A percentile compares a stretch with the other conserved stretches of the same genome.
Evolutionary conservation across 1,140 invertebrate genomes (phyloP).

Genomic region (Andricus grossulariae): DNA sequence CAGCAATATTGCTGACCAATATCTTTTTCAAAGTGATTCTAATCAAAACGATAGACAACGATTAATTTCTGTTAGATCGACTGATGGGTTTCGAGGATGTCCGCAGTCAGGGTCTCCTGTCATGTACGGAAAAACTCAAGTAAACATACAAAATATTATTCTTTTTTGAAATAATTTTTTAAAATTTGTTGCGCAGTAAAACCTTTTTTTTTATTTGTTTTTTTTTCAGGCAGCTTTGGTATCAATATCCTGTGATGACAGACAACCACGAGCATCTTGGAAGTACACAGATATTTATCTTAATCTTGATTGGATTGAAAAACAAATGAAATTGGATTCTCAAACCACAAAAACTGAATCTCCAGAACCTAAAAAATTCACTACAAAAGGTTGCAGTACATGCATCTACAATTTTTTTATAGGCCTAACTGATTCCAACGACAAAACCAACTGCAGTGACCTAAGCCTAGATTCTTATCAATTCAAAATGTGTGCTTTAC

Average conservation of each 20-base stretch:
- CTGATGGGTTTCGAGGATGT: slow-evolving; percentile 43
- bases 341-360: background rate
- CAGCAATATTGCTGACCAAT: background rate
- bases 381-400: slow-evolving; percentile 39
- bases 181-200: background rate
- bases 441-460: background rate
- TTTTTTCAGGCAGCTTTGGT: slow-evolving; percentile 45
- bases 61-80: slow-evolving; percentile 34
- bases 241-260: slow-evolving; percentile 52
- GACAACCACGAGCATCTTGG: slow-evolving; percentile 43
- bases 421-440: slow-evolving; percentile 33
- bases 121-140: slow-evolving; percentile 48
- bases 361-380: background rate
- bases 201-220: background rate
- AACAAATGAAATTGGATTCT: slow-evolving; percentile 1
- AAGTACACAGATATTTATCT: slow-evolving; percentile 48
- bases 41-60: background rate
- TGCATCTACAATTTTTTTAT: slow-evolving; percentile 55
- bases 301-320: slow-evolving; percentile 49
- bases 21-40: background rate
- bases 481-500: background rate
- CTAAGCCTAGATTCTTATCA: background rate
- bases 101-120: slow-evolving; percentile 52
- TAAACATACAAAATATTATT: slow-evolving; percentile 26
- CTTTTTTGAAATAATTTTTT: background rate